Conservation (phyloP, 2,888 invertebrate species). For the Periphyllus acericola region DNA sequence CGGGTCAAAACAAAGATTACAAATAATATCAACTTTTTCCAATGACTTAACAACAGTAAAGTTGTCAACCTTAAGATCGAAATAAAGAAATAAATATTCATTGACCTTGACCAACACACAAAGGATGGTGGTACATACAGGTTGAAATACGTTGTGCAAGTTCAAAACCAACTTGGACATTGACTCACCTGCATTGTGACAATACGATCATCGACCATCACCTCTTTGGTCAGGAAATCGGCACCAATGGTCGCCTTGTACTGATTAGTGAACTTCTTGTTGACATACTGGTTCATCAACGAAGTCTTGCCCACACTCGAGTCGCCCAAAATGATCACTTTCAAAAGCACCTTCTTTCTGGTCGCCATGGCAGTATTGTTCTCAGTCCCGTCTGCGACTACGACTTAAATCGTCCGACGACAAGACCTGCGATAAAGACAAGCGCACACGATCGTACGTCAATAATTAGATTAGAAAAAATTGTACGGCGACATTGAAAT, state of each 20-base stretch:
- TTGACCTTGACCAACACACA: constrained; percentile 35
- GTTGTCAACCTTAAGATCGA: neutral
- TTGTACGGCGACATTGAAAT: too few relatives aligned
- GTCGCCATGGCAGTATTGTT: constrained; percentile 76
- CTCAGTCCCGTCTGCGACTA: neutral
- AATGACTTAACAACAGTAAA: neutral
- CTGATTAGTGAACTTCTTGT: constrained; percentile 99
- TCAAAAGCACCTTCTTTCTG: constrained; percentile 94
- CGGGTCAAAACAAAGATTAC: too few relatives aligned
- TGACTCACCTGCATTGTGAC: constrained; percentile 91
- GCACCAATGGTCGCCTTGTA: constrained; percentile 99
- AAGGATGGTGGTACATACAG: neutral
- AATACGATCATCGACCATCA: constrained; percentile 97
- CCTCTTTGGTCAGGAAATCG: constrained; percentile 99
- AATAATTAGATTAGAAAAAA: too few relatives aligned
- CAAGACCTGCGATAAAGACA: too few relatives aligned
- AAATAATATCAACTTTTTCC: too few relatives aligned
- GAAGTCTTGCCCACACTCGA: constrained; percentile 99
- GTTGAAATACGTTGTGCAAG: neutral
- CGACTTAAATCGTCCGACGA: too few relatives aligned
- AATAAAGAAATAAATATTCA: neutral
- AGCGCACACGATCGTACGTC: too few relatives aligned
- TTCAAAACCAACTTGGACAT: neutral
- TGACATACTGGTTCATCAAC: constrained; percentile 99
- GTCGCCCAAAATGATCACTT: constrained; percentile 98